Conservation (phyloP, 2,797 vertebrate species). For the Crypturellus tataupa region DNA sequence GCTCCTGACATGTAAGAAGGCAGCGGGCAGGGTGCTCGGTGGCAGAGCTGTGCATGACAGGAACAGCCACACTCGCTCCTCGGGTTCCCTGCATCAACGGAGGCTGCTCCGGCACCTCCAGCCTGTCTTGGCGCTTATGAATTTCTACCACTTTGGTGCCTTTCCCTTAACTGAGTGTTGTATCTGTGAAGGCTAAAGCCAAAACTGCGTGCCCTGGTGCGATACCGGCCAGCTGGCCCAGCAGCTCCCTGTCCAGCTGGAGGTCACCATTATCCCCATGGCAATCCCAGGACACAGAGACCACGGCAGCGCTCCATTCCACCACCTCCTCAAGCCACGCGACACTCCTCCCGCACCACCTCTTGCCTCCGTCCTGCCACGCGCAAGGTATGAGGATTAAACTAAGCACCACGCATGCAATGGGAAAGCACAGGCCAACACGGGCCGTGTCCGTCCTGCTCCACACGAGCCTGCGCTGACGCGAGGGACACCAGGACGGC, state of each 20-base stretch:
- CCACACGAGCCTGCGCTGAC: rapidly evolving
- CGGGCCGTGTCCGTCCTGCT: rapidly evolving
- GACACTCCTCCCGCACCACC: rapidly evolving
- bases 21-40: rapidly evolving
- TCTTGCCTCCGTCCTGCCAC: background rate
- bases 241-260: background rate
- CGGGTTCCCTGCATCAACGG: background rate
- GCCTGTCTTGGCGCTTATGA: background rate
- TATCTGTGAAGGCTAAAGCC: background rate
- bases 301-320: rapidly evolving
- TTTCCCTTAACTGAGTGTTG: background rate
- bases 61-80: background rate
- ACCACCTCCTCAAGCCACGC: background rate
- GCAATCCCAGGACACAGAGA: background rate
- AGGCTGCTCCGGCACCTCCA: background rate
- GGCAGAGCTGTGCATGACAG: rapidly evolving
- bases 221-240: background rate
- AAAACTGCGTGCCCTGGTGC: background rate
- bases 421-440: background rate
- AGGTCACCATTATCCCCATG: background rate
- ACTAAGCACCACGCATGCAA: rapidly evolving
- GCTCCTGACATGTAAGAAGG: background rate
- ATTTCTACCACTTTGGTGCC: background rate
- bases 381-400: background rate
- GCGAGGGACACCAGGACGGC: rapidly evolving